Conservation (phyloP, 2,888 invertebrate genomes). For the Drosophila flavopinicola region DNA sequence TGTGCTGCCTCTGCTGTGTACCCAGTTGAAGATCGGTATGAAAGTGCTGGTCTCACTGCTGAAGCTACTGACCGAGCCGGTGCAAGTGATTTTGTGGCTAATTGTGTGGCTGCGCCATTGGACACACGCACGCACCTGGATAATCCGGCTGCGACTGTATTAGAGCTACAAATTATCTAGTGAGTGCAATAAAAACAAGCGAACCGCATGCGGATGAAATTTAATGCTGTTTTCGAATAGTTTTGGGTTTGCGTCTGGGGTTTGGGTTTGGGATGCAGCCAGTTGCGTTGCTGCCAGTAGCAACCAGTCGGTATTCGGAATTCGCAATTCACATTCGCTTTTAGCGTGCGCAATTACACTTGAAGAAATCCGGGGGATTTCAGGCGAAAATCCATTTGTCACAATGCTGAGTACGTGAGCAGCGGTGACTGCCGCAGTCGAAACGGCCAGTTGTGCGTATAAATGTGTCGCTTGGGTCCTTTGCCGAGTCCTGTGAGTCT, state of each 20-base stretch:
- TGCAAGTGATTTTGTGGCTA: no score
- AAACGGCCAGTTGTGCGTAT: conserved; percentile 64
- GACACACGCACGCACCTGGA: conserved; percentile 28
- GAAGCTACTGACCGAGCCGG: no score
- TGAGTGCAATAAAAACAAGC: conserved; percentile 55
- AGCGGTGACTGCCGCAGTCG: conserved; percentile 62
- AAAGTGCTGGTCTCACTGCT: neutral
- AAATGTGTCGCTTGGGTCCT: conserved; percentile 68
- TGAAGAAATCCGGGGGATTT: conserved; percentile 78
- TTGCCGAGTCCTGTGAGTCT: conserved; percentile 34
- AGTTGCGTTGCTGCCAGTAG: conserved; percentile 24
- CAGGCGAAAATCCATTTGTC: conserved; percentile 80
- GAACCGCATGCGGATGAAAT: conserved; percentile 57
- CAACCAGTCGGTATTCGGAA: conserved; percentile 20
- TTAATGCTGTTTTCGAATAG: conserved; percentile 52
- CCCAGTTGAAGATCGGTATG: neutral
- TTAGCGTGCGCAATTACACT: conserved; percentile 76
- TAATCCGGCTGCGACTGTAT: conserved; percentile 14
- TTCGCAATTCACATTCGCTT: conserved; percentile 54
- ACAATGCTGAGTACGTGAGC: conserved; percentile 79
- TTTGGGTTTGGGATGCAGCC: conserved; percentile 6
- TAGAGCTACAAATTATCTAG: conserved; percentile 59
- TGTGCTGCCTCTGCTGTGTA: no score
- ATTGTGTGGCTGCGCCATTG: conserved; percentile 2
- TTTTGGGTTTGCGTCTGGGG: conserved; percentile 20